phyloP scores from a whole-genome alignment of 2,888 invertebrate genomes.

The Drosophila macrospina region DNA sequence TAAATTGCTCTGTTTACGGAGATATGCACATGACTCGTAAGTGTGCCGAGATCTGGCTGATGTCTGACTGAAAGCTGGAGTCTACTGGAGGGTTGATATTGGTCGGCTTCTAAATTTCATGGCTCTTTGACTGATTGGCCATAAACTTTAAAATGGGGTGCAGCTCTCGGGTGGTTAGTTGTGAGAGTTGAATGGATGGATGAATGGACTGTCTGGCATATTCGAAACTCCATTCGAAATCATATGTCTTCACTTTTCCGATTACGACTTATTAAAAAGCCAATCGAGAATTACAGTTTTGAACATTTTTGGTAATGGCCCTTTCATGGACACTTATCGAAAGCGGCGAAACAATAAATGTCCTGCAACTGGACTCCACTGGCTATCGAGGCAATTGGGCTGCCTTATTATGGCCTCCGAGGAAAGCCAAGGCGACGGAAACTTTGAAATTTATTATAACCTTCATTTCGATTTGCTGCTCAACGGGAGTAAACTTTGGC shows the following conservation, averaged over 20 bases:
- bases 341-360: slow-evolving; percentile 61
- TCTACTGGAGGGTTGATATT: slow-evolving; percentile 13
- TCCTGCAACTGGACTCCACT: slow-evolving; percentile 18
- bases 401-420: slow-evolving; percentile 44
- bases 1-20: slow-evolving; percentile 65
- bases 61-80: background rate
- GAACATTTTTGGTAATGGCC: slow-evolving; percentile 62
- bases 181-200: no score
- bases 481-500: slow-evolving; percentile 42
- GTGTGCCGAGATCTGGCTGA: background rate
- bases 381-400: slow-evolving; percentile 44
- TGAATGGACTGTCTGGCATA: slow-evolving; percentile 36
- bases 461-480: slow-evolving; percentile 26
- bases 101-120: slow-evolving; percentile 20
- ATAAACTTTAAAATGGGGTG: slow-evolving; percentile 48
- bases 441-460: slow-evolving; percentile 57
- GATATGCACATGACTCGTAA: slow-evolving; percentile 42
- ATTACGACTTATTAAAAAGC: slow-evolving; percentile 59
- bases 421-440: slow-evolving; percentile 12
- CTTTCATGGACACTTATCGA: slow-evolving; percentile 67
- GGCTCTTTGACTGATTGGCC: slow-evolving; percentile 61
- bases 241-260: slow-evolving; percentile 4
- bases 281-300: slow-evolving; percentile 33
- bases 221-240: slow-evolving; percentile 1
- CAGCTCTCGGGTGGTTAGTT: slow-evolving; percentile 15